phyloP scores from a whole-genome alignment of 64 coral and sea anemone genomes.

The Pocillopora verrucosa region DNA sequence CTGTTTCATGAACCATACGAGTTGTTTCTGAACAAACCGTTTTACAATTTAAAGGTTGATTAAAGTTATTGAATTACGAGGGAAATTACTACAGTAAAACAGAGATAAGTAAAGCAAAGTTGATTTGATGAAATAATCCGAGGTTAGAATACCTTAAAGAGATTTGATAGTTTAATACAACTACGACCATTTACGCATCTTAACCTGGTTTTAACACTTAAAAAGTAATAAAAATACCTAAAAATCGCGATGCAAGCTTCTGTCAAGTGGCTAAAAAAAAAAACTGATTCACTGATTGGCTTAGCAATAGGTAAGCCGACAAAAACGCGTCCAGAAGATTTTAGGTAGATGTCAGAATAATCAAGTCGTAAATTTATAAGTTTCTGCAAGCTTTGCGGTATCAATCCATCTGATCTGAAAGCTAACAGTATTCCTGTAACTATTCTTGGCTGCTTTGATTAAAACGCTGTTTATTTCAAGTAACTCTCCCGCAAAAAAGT shows the following conservation, averaged over 20 bases:
- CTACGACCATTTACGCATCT: neutral
- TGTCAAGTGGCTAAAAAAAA: neutral
- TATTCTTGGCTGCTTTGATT: neutral
- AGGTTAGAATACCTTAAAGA: neutral
- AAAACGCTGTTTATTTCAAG: neutral
- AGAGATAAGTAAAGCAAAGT: too few relatives aligned
- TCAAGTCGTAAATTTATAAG: neutral
- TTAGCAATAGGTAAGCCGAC: neutral
- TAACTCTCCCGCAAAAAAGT: neutral
- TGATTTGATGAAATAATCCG: too few relatives aligned
- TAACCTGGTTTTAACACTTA: neutral
- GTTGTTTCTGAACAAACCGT: too few relatives aligned
- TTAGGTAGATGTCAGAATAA: neutral
- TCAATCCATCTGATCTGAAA: neutral
- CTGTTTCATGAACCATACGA: neutral
- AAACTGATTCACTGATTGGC: neutral
- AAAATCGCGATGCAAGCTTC: neutral
- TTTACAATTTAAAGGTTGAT: neutral
- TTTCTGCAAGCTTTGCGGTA: neutral
- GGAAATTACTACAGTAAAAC: too few relatives aligned
- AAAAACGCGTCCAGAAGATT: neutral
- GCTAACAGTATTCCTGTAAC: neutral
- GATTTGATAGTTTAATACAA: neutral
- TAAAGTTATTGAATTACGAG: too few relatives aligned
- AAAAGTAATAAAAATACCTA: neutral